Base-by-base conservation (phyloP, 2,113 vertebrate species). In the Lagopus leucura region DNA sequence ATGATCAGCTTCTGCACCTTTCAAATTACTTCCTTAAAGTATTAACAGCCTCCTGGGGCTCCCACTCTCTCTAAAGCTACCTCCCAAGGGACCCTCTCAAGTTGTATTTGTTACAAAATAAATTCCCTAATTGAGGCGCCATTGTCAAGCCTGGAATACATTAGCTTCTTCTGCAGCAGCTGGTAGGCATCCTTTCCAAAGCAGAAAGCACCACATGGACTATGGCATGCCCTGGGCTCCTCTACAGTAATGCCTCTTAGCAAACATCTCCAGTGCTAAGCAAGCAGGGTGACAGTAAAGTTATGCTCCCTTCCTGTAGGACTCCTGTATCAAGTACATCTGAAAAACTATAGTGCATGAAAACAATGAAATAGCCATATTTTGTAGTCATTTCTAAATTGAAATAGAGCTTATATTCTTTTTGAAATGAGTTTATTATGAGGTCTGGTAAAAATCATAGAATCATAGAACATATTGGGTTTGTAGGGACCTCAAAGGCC, bases 301-400 rank as follows among this genome's bases (percentile, higher is more conserved):
- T 1, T 1, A 16, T 0, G 0, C 20, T 82, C 13, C 11, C 19
- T 28, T 86, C 6, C 21, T 47, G 86, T 32, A 43, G 1, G 6
- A 3, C 12, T 80, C 36, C 24, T 3, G 0, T 65, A 55, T 43
- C 27, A 32, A 69, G n/a, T 13, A n/a, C 16, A 66, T 43, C 36
- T 81, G 58, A 45, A 70, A 77, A 86, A 34, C 8, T 8, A n/a
- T 48, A 65, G 13, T 48, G 22, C 20, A 4, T 52, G n/a, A 77
- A 74, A 70, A 38, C 22, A 77, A 47, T 8, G 12, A 83, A 72
- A 89, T 14, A 67, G 17, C 8, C 71, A 21, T 45, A 55, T 43
- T 73, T 81, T 43, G 69, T 77, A 73, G 20, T 5, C 55, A 32
- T 38, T 79, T 25, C 16, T 64, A 38, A 47, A 16, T 6, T 45